These are phyloP conservation scores for Lasiurus borealis DNA, from an alignment of 2,113 vertebrate genomes.

Conservation along the genomic window DNA sequence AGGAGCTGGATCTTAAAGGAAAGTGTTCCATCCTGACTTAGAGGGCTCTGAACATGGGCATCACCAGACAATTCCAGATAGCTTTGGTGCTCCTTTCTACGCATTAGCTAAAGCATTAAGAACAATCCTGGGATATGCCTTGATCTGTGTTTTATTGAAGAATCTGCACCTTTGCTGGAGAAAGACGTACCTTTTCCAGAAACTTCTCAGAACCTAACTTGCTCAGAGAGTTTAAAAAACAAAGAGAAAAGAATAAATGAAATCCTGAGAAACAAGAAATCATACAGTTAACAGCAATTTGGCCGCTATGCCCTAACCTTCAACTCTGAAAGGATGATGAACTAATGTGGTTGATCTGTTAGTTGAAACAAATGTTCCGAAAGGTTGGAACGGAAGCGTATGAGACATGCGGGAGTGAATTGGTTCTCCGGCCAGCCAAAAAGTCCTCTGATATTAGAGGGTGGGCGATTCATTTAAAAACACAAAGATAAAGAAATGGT, in stretches of 20 bases:
- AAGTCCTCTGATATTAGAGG: constrained; percentile 70
- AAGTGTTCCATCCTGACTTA: constrained; percentile 57
- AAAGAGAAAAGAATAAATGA: constrained; percentile 29
- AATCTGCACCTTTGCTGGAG: constrained; percentile 34
- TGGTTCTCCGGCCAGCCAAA: constrained; percentile 82
- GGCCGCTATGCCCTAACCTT: constrained; percentile 88
- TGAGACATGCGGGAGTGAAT: constrained; percentile 87
- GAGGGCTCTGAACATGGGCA: constrained; percentile 36
- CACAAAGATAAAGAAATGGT: constrained; percentile 70
- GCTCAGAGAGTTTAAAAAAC: constrained; percentile 21
- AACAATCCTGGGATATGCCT: constrained; percentile 17
- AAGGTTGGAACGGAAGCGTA: constrained; percentile 86
- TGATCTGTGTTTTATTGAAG: constrained; percentile 5
- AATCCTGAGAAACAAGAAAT: constrained; percentile 78
- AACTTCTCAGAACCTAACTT: constrained; percentile 55
- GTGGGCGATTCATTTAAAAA: constrained; percentile 73
- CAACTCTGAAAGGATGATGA: constrained; percentile 85
- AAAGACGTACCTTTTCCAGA: constrained; percentile 57
- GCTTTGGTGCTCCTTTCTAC: constrained; percentile 55
- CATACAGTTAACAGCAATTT: constrained; percentile 71
- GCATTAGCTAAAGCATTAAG: constrained; percentile 63
- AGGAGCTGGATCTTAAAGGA: constrained; percentile 66
- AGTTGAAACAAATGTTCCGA: constrained; percentile 87
- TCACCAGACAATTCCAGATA: constrained; percentile 51
- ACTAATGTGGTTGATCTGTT: constrained; percentile 86